These are phyloP conservation scores for Plusia festucae DNA, from an alignment of 2,888 invertebrate species.

Conservation along the genomic window DNA sequence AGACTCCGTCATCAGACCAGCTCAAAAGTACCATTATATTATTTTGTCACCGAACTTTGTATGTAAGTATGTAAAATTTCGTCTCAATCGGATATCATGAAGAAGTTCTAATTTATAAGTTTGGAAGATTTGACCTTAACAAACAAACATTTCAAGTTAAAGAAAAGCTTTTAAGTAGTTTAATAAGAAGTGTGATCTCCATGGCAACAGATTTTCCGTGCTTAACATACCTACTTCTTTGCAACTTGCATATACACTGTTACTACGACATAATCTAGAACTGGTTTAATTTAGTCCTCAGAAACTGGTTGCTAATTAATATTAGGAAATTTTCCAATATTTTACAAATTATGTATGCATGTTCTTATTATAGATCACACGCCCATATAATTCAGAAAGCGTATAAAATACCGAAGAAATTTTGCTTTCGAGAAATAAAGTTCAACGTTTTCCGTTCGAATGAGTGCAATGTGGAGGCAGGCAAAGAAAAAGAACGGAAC, in stretches of 20 bases:
- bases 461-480: too few species aligned
- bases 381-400: neutral
- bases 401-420: neutral
- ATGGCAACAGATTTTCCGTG: neutral
- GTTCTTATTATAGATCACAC: neutral
- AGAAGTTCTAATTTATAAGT: too few species aligned
- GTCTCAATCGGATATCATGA: too few species aligned
- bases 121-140: too few species aligned
- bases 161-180: too few species aligned
- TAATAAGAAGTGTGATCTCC: neutral
- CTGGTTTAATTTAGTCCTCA: constrained; percentile 28
- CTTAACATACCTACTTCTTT: neutral
- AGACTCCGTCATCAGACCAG: too few species aligned
- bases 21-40: too few species aligned
- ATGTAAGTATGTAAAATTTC: too few species aligned
- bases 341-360: constrained; percentile 2
- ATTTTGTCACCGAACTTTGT: too few species aligned
- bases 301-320: constrained; percentile 37
- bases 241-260: neutral
- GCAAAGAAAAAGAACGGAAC: too few species aligned
- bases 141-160: too few species aligned
- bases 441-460: too few species aligned
- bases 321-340: constrained; percentile 40
- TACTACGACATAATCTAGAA: constrained; percentile 9
- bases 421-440: neutral